phyloP scores from a whole-genome alignment of 2,113 vertebrate genomes.

The Glaucidium brasilianum region DNA sequence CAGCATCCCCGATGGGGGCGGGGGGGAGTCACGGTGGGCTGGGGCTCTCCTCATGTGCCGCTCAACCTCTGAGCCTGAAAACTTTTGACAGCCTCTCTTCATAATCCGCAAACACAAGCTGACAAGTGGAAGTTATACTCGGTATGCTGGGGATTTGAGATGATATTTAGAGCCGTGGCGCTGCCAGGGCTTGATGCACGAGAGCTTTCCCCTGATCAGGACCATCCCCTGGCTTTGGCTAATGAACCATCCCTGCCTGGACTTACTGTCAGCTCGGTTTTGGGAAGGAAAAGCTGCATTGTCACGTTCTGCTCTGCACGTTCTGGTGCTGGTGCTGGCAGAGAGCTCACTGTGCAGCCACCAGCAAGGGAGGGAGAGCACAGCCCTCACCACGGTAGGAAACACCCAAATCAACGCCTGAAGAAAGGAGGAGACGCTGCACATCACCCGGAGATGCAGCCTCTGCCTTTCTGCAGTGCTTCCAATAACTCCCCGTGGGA shows the following conservation, averaged over 20 bases:
- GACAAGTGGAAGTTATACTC: conserved; percentile 7
- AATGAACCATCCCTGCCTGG: not conserved
- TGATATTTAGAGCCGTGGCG: not conserved
- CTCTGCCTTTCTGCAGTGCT: not conserved
- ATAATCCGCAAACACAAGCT: not conserved
- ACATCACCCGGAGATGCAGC: rapidly evolving
- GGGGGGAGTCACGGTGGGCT: not conserved
- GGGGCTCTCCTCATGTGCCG: not conserved
- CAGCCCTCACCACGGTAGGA: rapidly evolving
- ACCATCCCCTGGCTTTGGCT: not conserved
- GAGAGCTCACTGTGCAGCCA: rapidly evolving
- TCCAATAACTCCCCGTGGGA: rapidly evolving
- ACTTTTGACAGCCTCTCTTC: conserved; percentile 14
- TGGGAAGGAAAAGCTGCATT: not conserved
- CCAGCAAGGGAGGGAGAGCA: not conserved
- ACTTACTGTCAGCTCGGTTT: not conserved
- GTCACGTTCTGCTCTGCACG: rapidly evolving
- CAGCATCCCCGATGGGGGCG: not conserved
- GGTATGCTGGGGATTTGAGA: not conserved
- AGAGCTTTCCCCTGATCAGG: not conserved
- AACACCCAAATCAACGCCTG: rapidly evolving
- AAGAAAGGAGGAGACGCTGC: not conserved
- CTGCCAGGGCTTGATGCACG: not conserved
- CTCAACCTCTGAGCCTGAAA: conserved; percentile 20
- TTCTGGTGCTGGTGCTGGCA: rapidly evolving